A percentile compares a stretch with the other conserved stretches of the same genome.
Conservation (phyloP, 2,113 vertebrate species). For the Camarhynchus parvulus region DNA sequence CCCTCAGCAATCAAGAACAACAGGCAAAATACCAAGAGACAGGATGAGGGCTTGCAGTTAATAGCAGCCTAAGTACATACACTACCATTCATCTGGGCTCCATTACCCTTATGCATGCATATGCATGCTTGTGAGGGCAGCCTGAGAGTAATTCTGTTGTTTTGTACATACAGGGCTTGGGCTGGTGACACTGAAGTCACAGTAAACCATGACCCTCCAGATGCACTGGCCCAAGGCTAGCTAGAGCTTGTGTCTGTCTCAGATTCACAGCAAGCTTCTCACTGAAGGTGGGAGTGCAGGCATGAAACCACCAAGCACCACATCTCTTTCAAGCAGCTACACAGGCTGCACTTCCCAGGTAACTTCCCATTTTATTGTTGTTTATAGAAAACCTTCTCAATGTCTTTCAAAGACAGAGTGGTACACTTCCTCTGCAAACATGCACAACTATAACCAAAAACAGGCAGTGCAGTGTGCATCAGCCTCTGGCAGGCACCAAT, state of each 20-base stretch:
- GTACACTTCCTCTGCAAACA: neutral
- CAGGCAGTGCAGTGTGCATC: neutral
- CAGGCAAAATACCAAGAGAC: constrained; percentile 24
- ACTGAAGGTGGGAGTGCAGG: fast-evolving
- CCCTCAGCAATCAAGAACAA: constrained; percentile 1
- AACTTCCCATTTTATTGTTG: neutral
- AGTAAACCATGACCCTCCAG: neutral
- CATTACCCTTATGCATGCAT: neutral
- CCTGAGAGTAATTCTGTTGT: neutral
- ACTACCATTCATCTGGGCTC: neutral
- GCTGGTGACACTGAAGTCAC: neutral
- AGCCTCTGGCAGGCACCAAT: neutral
- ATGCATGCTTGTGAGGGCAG: neutral
- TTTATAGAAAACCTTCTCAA: neutral
- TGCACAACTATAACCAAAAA: neutral
- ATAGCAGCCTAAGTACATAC: neutral
- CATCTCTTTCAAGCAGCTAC: neutral
- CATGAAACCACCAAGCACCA: neutral
- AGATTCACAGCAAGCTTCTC: neutral
- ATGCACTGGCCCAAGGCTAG: neutral
- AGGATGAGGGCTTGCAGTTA: constrained; percentile 44
- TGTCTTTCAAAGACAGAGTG: neutral
- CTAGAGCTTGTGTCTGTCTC: neutral
- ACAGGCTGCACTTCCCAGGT: neutral
- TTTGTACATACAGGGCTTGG: neutral